Percentiles rank a stretch among this genome's conserved stretches.
Conservation (phyloP, 2,888 invertebrate genomes). For the Mermis nigrescens region DNA sequence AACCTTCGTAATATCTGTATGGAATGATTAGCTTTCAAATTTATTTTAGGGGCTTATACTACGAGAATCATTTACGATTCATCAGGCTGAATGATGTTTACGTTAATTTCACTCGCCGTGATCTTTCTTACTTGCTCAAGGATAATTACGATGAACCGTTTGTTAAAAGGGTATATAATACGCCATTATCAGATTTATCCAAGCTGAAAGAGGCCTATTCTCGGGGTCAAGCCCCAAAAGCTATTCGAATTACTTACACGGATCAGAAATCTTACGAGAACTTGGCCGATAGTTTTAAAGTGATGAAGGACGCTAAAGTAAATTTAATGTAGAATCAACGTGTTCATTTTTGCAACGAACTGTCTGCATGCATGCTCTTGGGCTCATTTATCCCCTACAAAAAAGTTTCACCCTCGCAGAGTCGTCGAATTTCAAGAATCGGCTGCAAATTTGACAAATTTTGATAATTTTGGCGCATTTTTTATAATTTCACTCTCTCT, state of each 20-base stretch:
- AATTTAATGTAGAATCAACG: no score
- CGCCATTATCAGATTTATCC: constrained; percentile 4
- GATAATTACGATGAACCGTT: constrained; percentile 9
- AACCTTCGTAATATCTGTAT: no score
- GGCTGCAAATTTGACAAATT: no score
- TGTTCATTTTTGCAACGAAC: no score
- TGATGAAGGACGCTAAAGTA: constrained; percentile 92
- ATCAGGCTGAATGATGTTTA: constrained; percentile 71
- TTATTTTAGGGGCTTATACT: constrained; percentile 70
- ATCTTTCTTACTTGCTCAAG: constrained; percentile 33
- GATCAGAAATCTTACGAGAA: constrained; percentile 60
- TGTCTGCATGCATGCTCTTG: no score
- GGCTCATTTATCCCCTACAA: no score
- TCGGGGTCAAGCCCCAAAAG: constrained; percentile 10
- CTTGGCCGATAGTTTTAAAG: constrained; percentile 63
- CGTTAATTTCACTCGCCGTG: constrained; percentile 71
- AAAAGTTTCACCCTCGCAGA: no score
- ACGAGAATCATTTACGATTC: constrained; percentile 77
- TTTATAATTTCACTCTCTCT: no score
- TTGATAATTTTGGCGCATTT: no score
- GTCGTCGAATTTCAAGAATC: no score
- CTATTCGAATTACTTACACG: constrained; percentile 57
- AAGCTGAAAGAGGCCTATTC: constrained; percentile 4
- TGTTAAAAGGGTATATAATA: constrained; percentile 5
- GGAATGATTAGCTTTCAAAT: no score